Conservation (phyloP, 1,140 invertebrate species). For the Cydia splendana region DNA sequence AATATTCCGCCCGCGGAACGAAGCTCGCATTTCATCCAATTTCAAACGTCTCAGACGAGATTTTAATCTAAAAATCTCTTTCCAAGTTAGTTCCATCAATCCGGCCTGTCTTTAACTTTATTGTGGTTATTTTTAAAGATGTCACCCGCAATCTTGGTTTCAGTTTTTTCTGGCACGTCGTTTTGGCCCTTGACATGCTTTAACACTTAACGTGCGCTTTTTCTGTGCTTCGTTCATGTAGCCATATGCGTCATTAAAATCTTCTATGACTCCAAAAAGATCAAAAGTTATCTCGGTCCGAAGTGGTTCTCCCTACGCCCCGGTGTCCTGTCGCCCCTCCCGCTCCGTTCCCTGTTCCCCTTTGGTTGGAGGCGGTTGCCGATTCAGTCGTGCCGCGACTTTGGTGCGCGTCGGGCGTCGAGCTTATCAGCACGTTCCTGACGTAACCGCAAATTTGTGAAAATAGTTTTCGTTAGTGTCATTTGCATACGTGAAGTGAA, state of each 20-base stretch:
- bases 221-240: constrained; percentile 72
- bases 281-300: constrained; percentile 76
- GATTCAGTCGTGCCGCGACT: constrained; percentile 62
- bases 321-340: constrained; percentile 44
- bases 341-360: constrained; percentile 63
- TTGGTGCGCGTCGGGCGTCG: constrained; percentile 50
- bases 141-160: constrained; percentile 69
- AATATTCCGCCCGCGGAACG: constrained; percentile 46
- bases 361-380: constrained; percentile 49
- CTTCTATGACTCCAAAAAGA: constrained; percentile 75
- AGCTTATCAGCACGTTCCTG: constrained; percentile 36
- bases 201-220: constrained; percentile 77
- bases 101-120: constrained; percentile 46
- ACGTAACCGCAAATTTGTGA: constrained; percentile 61
- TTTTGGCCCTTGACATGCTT: constrained; percentile 78
- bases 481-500: constrained; percentile 69
- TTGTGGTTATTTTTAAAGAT: constrained; percentile 71
- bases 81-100: constrained; percentile 43
- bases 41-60: constrained; percentile 45
- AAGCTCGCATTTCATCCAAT: constrained; percentile 46
- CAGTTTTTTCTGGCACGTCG: constrained; percentile 72
- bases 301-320: constrained; percentile 55
- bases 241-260: constrained; percentile 74
- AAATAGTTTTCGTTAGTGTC: constrained; percentile 67
- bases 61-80: constrained; percentile 48